phyloP scores from a whole-genome alignment of 2,797 vertebrate species.

The Amblyopsis hoosieri region DNA sequence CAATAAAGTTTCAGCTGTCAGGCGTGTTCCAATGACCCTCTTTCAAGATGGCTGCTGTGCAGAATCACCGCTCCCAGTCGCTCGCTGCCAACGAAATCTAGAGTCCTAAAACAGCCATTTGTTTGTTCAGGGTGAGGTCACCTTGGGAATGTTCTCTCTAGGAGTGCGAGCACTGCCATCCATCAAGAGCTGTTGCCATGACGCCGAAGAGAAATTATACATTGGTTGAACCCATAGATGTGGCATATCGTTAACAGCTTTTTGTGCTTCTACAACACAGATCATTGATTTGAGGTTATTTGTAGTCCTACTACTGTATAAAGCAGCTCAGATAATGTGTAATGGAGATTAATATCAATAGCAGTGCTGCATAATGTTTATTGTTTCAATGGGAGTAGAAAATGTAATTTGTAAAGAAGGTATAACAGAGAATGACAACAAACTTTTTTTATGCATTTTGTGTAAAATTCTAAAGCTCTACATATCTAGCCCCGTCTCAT shows the following conservation, averaged over 20 bases:
- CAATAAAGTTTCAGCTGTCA: conserved; percentile 17
- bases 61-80: conserved; percentile 30
- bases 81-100: conserved; percentile 39
- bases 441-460: no score
- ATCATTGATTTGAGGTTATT: conserved; percentile 43
- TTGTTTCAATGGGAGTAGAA: no score
- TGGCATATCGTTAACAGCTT: conserved; percentile 45
- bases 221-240: conserved; percentile 51
- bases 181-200: conserved; percentile 51
- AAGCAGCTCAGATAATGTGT: background rate
- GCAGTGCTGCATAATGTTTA: background rate
- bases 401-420: no score
- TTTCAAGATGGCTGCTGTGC: conserved; percentile 8
- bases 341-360: background rate
- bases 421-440: no score
- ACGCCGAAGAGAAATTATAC: conserved; percentile 49
- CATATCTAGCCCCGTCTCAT: no score
- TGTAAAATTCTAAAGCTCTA: no score
- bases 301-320: conserved; percentile 41
- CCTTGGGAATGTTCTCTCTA: conserved; percentile 58
- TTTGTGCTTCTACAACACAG: conserved; percentile 28
- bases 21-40: conserved; percentile 35
- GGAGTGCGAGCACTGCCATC: conserved; percentile 49
- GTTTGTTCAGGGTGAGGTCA: conserved; percentile 53
- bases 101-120: conserved; percentile 39